Evolutionary conservation across 2,888 invertebrate genomes (phyloP).

Genomic region (Strigamia transsilvanica): DNA sequence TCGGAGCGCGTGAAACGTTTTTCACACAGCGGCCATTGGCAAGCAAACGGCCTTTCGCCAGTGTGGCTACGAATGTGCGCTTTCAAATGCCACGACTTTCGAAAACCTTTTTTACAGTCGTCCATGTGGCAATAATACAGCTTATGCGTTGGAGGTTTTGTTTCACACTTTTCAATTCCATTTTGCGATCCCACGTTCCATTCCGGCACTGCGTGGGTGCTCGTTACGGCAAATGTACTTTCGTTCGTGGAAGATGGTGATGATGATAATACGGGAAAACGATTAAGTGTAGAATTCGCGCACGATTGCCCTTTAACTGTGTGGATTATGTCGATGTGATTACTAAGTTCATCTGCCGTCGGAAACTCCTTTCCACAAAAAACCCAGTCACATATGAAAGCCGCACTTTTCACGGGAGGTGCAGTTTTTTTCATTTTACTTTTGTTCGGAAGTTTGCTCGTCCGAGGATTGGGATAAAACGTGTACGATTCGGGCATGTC

Average conservation of each 20-base stretch:
- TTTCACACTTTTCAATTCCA: not conserved
- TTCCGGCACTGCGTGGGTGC: not conserved
- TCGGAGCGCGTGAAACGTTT: slow-evolving; percentile 53
- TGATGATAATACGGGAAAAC: not conserved
- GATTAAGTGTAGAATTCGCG: not conserved
- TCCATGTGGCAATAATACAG: slow-evolving; percentile 46
- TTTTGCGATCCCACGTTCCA: slow-evolving; percentile 1
- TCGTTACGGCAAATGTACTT: not conserved
- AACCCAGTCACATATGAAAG: not conserved
- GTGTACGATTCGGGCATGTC: slow-evolving; percentile 5
- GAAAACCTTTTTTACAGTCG: slow-evolving; percentile 50
- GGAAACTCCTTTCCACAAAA: slow-evolving; percentile 33
- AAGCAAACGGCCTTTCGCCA: slow-evolving; percentile 52
- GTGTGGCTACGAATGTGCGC: slow-evolving; percentile 51
- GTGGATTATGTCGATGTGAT: slow-evolving; percentile 17
- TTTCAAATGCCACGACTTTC: slow-evolving; percentile 51
- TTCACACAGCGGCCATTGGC: slow-evolving; percentile 53
- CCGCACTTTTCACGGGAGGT: not conserved
- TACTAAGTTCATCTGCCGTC: not conserved
- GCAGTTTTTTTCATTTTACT: not conserved
- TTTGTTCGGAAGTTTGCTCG: slow-evolving; percentile 25
- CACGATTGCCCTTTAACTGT: slow-evolving; percentile 24
- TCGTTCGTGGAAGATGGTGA: not conserved
- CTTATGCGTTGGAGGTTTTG: slow-evolving; percentile 3
- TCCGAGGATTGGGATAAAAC: not conserved